Evolutionary conservation across 1,140 invertebrate genomes (phyloP).

Genomic region (Sycobia sp.): DNA sequence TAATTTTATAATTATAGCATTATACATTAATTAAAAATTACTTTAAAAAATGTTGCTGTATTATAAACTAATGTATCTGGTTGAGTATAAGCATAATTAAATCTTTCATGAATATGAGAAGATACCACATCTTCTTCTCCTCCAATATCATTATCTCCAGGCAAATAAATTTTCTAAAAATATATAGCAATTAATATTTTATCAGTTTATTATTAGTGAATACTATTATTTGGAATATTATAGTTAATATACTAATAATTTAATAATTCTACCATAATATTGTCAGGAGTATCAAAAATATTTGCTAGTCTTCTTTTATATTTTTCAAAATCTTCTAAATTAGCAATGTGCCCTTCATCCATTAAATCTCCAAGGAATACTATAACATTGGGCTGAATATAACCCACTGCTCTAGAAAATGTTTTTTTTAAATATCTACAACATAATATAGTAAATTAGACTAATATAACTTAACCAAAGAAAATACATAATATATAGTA

Average conservation of each 20-base stretch:
- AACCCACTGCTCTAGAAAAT: slow-evolving; percentile 72
- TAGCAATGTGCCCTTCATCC: slow-evolving; percentile 86
- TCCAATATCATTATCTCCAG: slow-evolving; percentile 95
- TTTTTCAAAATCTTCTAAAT: slow-evolving; percentile 68
- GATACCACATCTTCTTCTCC: slow-evolving; percentile 84
- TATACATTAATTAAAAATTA: slow-evolving; percentile 39
- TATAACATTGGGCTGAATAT: slow-evolving; percentile 83
- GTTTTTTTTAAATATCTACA: slow-evolving; percentile 80
- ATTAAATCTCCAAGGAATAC: slow-evolving; percentile 90
- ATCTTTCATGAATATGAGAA: slow-evolving; percentile 74
- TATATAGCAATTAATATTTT: too few relatives aligned
- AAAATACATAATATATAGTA: neutral
- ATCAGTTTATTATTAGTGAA: slow-evolving; percentile 8
- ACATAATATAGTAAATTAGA: slow-evolving; percentile 28
- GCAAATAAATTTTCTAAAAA: slow-evolving; percentile 80
- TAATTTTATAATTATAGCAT: slow-evolving; percentile 33
- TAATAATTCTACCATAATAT: slow-evolving; percentile 60
- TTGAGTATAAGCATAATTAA: slow-evolving; percentile 77
- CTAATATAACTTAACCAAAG: neutral
- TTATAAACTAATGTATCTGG: slow-evolving; percentile 68
- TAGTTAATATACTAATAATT: neutral
- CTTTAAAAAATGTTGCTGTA: slow-evolving; percentile 67
- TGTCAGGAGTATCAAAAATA: slow-evolving; percentile 70
- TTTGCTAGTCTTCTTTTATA: slow-evolving; percentile 73
- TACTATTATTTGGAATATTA: neutral